These are phyloP conservation scores for Sciurus vulgaris DNA, from an alignment of 2,797 vertebrate species.

Conservation along the genomic window DNA sequence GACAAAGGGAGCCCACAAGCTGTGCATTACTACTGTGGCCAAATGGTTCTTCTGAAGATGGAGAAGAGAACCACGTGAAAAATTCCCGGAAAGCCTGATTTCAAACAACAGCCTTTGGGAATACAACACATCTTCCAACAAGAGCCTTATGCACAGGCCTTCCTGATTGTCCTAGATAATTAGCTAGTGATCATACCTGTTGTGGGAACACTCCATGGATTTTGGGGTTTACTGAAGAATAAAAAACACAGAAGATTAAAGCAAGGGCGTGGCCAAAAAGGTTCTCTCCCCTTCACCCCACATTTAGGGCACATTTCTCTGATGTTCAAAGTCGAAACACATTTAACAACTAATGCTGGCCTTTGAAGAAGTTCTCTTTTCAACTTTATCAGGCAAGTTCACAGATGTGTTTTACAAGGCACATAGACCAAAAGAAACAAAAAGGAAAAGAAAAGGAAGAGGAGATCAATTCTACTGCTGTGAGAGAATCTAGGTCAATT, in stretches of 20 bases:
- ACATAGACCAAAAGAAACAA: not conserved
- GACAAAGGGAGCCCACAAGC: not conserved
- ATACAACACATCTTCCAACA: not conserved
- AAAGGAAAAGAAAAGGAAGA: not conserved
- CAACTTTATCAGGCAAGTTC: conserved; percentile 50
- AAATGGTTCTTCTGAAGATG: not conserved
- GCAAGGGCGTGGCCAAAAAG: not conserved
- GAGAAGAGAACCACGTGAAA: not conserved
- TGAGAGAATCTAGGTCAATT: conserved; percentile 78
- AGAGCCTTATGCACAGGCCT: not conserved
- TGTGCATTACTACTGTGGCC: not conserved
- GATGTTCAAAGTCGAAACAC: conserved; percentile 58
- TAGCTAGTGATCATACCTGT: not conserved
- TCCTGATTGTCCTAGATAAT: not conserved
- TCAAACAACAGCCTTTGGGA: not conserved
- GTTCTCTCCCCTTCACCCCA: not conserved
- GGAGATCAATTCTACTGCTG: conserved; percentile 67
- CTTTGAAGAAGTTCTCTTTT: conserved; percentile 68
- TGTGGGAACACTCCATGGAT: not conserved
- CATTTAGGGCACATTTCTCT: not conserved
- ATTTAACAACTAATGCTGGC: conserved; percentile 33
- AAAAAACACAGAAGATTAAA: conserved; percentile 45
- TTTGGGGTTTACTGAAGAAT: not conserved
- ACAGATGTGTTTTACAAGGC: conserved; percentile 40
- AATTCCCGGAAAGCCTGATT: not conserved